Evolutionary conservation across 2,113 vertebrate species (phyloP), one percentile per base, ranked within the genome.

Genomic region (Muntiacus reevesi): DNA sequence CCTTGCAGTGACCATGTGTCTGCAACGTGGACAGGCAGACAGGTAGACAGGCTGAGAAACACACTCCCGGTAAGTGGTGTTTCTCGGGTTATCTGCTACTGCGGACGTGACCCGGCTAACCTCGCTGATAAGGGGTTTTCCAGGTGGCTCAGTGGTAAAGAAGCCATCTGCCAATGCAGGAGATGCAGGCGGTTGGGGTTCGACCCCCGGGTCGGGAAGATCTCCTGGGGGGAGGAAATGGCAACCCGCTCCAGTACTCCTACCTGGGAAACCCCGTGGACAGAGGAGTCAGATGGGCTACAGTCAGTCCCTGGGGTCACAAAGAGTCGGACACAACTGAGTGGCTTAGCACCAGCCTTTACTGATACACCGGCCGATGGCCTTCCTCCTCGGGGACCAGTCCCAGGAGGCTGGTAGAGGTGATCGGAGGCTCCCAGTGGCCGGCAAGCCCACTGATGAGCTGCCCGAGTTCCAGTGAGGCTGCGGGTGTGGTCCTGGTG

Each of bases 301-400:
- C 71, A 43, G 71, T 76, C 40, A 27, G 71, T 76, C 40, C 36
- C 27, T 3, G 6, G 71, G 71, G 40, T 43, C 6, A 1, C 40
- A 43, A 43, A 27, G 36, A 40, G 71, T 27, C 6, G 11, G 40
- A 7, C 36, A 43, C 1, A 12, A 76, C 36, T 43, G 71, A 76
- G 23, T 27, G 71, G 7, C 36, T 43, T 6, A 4, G 71, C 67
- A 76, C 5, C 33, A 23, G 25, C 43, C 12, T 50, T 5, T 1
- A 76, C 21, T 12, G 28, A 47, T 9, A n/a, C 25, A 50, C 28
- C 6, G 11, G 50, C 7, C 11, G 1, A 50, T 7, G 2, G 57
- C 13, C 12, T 45, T 50, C 10, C 10, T 30, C n/a, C 60, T n/a
- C 0, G 6, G 2, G 27, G 40, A 23, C 10, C 23, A 6, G 54